Base-by-base conservation (phyloP, 2,797 vertebrate genomes). In the Bradypodion pumilum region DNA sequence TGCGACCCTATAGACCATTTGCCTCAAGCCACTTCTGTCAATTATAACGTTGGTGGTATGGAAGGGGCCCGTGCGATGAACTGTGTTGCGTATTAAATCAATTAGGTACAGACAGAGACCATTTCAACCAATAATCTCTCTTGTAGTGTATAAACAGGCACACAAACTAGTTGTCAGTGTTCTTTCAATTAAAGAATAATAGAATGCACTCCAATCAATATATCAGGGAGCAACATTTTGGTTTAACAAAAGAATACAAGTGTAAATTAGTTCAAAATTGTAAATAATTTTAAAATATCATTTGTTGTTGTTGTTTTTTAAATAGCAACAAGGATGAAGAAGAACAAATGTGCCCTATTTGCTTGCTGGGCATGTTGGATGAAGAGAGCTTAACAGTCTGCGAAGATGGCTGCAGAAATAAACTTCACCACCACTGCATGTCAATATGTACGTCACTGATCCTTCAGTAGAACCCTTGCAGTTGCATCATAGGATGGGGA, bases 361-460 rank as follows among this genome's bases (percentile, higher is more conserved):
- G 97, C 91, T 93, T 98, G 89, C 81, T 98, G 95, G 97, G 97
- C 91, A 98, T 98, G 97, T 94, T 98, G 90, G 97, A 98, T 73
- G 97, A 98, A 90, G 97, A 98, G 84, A 98, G 97, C 80, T 95
- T 98, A 65, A 98, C 97, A 0, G 97, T 98, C 84, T 98, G 97
- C 93, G 97, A 98, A 90, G 97, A 98, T 35, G 97, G 97, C 91
- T 98, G 97, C 93, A 95, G 97, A 87, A 98, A 98, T 90, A 98
- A 98, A 91, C 95, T 98, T 83, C 97, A 98, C 92, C 97, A 98
- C 89, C 97, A 98, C 91, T 98, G 97, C 97, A 98, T 98, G 97
- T 98, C 97, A 70, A 98, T 98, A 91, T 98, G 97, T 98, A 96
- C 10, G 97, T 96, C 90, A 27, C 83, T 35, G 10, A 35, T 69